Percentiles rank a stretch among this genome's conserved stretches.
Evolutionary conservation across 2,113 vertebrate species (phyloP).

Genomic region (Cettia cetti): DNA sequence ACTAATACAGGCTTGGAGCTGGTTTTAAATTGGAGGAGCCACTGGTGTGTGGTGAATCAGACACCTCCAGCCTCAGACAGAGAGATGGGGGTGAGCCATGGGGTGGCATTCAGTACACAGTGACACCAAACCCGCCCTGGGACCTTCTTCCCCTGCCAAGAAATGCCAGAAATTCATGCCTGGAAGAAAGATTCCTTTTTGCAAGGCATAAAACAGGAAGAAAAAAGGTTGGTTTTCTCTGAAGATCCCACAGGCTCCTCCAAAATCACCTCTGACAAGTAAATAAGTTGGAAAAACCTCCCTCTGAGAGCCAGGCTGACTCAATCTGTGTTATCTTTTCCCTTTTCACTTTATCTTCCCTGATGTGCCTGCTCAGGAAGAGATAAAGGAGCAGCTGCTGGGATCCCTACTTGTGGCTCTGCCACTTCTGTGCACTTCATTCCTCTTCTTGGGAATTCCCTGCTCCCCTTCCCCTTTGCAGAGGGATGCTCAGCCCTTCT

Average conservation of each 20-base stretch:
- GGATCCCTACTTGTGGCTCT: fast-evolving
- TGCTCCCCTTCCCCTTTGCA: neutral
- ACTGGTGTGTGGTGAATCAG: neutral
- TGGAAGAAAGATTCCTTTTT: neutral
- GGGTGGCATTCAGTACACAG: neutral
- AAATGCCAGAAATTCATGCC: neutral
- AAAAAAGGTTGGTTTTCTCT: neutral
- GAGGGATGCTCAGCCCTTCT: neutral
- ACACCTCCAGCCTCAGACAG: neutral
- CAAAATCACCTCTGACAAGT: neutral
- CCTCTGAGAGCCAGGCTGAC: neutral
- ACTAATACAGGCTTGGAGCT: neutral
- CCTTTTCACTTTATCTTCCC: neutral
- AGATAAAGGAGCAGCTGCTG: neutral
- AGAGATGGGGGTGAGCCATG: neutral
- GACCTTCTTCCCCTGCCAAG: neutral
- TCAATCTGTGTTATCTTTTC: neutral
- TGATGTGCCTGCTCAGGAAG: neutral
- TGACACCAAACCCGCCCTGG: neutral
- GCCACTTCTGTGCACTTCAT: neutral
- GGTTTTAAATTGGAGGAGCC: neutral
- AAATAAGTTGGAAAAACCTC: neutral
- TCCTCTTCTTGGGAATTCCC: neutral
- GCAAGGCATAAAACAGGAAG: neutral
- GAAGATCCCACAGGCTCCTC: neutral